Evolutionary conservation across 2,113 vertebrate species (phyloP).

Genomic region (Microtus oregoni): DNA sequence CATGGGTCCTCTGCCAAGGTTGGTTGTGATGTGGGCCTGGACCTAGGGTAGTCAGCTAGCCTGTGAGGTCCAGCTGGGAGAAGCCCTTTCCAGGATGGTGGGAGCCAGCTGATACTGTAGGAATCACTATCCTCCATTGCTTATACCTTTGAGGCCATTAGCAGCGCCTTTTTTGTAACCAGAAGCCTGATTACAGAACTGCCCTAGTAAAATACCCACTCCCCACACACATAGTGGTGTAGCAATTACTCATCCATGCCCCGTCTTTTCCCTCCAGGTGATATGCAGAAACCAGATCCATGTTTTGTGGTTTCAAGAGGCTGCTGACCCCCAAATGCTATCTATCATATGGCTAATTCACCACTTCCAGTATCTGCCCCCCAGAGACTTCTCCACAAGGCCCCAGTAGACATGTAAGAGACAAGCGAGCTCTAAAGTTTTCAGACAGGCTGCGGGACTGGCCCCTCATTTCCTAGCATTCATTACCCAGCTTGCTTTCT

Average conservation of each 20-base stretch:
- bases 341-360: background rate
- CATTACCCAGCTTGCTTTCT: background rate
- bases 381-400: background rate
- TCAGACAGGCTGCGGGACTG: background rate
- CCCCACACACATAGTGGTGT: rapidly evolving
- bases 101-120: background rate
- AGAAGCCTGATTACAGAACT: background rate
- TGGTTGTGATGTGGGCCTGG: background rate
- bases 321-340: background rate
- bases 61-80: background rate
- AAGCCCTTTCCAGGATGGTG: background rate
- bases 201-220: rapidly evolving
- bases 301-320: background rate
- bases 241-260: rapidly evolving
- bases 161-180: background rate
- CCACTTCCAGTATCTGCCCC: background rate
- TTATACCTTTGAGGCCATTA: rapidly evolving
- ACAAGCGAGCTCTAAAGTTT: background rate
- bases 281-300: rapidly evolving
- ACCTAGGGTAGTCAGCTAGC: background rate
- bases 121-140: background rate
- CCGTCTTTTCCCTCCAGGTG: background rate
- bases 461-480: rapidly evolving
- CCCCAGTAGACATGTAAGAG: background rate
- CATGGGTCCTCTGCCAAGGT: background rate